Base-by-base conservation (phyloP, 2,888 invertebrate genomes). In the Folsomia candida region DNA sequence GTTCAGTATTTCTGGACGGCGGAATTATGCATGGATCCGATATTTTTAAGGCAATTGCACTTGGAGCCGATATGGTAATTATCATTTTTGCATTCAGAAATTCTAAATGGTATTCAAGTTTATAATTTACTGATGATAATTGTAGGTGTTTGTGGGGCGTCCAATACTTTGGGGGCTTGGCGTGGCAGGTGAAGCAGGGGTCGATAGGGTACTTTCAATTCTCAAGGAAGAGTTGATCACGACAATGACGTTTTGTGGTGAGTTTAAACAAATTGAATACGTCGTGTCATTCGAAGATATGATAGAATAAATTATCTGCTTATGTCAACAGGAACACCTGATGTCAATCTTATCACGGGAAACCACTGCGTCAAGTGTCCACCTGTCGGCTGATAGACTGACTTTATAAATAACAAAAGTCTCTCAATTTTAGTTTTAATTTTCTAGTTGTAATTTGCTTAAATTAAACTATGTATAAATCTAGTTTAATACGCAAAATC, bases 151-250 rank as follows among this genome's bases (percentile, higher is more conserved):
- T 81, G 85, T 94, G 26, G 95, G 94, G 0, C 87, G 95, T 64
- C 93, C 95, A 0, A 88, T 91, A 25, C 80, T 95, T 2, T 95
- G 94, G 93, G 94, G 93, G 0, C 83, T 96, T 65, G 86, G 90
- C 0, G 88, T 89, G 69, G 88, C 87, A 65, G 95, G 95, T 0
- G 88, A 92, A 82, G 84, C 86, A 26, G 95, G 95, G 0, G 94
- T 92, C 0, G 87, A 87, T 79, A 85, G 86, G 73, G 86, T 95
- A 81, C 84, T 95, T 2, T 83, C 86, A 74, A 88, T 94, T 69
- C 83, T 94, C 71, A 87, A 85, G 79, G 87, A 87, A 26, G 95
- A 95, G 83, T 86, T 94, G 9, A 89, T 91, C 80, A 85, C 87
- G 65, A 86, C 91, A 0, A 86, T 94, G 81, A 90, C 47, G 47